phyloP scores from a whole-genome alignment of 2,113 vertebrate species.

The Cryptoleucopteryx plumbea region DNA sequence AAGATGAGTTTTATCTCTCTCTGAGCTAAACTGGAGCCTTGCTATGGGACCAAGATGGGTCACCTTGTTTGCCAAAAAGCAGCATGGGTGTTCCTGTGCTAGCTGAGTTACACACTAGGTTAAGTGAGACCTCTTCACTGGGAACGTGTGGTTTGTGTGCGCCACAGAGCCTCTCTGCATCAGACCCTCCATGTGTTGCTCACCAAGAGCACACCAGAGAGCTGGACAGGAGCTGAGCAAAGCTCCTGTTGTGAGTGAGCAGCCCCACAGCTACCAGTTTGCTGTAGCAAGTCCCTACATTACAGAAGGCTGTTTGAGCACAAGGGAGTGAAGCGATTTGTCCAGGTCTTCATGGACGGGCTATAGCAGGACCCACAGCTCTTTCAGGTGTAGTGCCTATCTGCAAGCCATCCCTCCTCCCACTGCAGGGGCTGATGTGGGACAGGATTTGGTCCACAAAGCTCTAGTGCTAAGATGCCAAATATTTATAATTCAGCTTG shows the following conservation, averaged over 20 bases:
- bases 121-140: not conserved
- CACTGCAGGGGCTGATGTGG: not conserved
- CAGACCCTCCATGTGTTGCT: not conserved
- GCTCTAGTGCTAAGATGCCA: not conserved
- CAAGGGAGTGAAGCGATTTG: not conserved
- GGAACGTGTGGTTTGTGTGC: not conserved
- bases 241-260: not conserved
- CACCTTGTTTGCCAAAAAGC: not conserved
- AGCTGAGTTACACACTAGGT: not conserved
- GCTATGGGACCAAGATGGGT: not conserved
- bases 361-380: not conserved
- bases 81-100: not conserved
- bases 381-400: not conserved
- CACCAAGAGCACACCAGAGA: not conserved
- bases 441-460: not conserved
- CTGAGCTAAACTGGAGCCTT: not conserved
- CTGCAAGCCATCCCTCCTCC: not conserved
- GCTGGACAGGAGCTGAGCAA: not conserved
- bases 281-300: not conserved
- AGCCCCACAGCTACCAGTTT: not conserved
- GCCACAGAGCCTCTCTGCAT: accelerated
- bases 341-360: not conserved
- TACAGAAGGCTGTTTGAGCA: not conserved
- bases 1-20: not conserved
- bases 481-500: not conserved